phyloP scores from a whole-genome alignment of 64 coral and sea anemone species.

The Stichodactyla helianthus region DNA sequence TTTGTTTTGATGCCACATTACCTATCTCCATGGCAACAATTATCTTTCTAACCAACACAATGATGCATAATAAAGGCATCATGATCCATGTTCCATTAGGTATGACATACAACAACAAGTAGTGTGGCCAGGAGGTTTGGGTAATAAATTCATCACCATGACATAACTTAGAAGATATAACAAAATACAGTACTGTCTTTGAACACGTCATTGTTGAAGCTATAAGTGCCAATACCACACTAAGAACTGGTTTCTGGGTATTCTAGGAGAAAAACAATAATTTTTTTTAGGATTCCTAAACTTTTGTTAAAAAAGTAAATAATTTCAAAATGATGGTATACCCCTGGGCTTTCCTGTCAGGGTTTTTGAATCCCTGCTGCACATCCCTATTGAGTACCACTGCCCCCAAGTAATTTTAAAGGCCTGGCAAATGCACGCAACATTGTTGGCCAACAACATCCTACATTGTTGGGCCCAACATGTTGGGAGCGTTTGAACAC shows the following conservation, averaged over 20 bases:
- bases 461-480: too few species aligned
- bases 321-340: not conserved
- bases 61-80: constrained; percentile 48
- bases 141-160: constrained; percentile 23
- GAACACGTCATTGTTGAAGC: constrained; percentile 53
- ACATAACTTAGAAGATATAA: constrained; percentile 28
- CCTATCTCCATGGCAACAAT: not conserved
- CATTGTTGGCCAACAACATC: too few species aligned
- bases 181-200: constrained; percentile 47
- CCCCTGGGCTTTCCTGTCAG: too few species aligned
- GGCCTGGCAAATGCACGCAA: too few species aligned
- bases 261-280: not conserved
- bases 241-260: not conserved
- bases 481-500: too few species aligned
- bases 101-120: constrained; percentile 24
- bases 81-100: constrained; percentile 55
- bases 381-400: too few species aligned
- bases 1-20: not conserved
- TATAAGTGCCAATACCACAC: constrained; percentile 24
- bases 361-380: too few species aligned
- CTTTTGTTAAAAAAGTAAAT: not conserved
- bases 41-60: not conserved
- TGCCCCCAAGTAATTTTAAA: too few species aligned
- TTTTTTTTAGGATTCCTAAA: not conserved
- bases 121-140: not conserved